A percentile compares a stretch with the other conserved stretches of the same genome.
phyloP scores from a whole-genome alignment of 2,888 invertebrate species.

The Ariolimax columbianus region DNA sequence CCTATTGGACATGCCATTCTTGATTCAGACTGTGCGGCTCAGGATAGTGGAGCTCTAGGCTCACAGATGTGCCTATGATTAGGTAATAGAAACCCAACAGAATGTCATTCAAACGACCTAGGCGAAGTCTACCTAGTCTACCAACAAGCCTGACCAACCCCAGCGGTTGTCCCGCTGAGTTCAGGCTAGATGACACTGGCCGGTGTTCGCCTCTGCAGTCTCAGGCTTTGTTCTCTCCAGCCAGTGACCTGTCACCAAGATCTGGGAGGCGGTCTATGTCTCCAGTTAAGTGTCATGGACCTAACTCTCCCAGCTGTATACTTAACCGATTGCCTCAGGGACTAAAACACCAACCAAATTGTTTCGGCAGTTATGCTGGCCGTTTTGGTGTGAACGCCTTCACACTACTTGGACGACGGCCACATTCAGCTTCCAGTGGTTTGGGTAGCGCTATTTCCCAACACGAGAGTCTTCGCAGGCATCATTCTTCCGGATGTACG shows the following conservation, averaged over 20 bases:
- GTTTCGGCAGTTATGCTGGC: conserved; percentile 35
- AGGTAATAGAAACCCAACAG: not conserved
- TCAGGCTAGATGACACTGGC: conserved; percentile 22
- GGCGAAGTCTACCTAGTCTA: conserved; percentile 48
- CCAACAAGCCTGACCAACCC: conserved; percentile 47
- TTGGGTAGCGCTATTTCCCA: conserved; percentile 18
- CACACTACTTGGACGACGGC: conserved; percentile 14
- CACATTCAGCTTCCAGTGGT: conserved; percentile 27
- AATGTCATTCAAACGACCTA: conserved; percentile 45
- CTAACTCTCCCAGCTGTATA: not conserved
- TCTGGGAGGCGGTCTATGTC: conserved; percentile 37
- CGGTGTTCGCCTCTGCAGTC: conserved; percentile 9
- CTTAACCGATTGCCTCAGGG: not conserved
- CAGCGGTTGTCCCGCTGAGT: conserved; percentile 26
- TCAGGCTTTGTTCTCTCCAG: not conserved
- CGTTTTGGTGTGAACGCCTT: not conserved
- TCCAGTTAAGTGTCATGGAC: conserved; percentile 18
- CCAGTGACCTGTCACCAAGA: not conserved
- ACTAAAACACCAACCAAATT: conserved; percentile 42
- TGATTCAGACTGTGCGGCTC: not conserved
- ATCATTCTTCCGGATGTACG: conserved; percentile 41
- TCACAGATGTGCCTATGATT: not conserved
- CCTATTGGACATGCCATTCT: not conserved
- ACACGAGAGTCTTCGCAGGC: conserved; percentile 26
- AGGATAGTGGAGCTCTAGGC: not conserved